phyloP scores from a whole-genome alignment of 1,140 invertebrate species.

The Potamilus streckersoni region DNA sequence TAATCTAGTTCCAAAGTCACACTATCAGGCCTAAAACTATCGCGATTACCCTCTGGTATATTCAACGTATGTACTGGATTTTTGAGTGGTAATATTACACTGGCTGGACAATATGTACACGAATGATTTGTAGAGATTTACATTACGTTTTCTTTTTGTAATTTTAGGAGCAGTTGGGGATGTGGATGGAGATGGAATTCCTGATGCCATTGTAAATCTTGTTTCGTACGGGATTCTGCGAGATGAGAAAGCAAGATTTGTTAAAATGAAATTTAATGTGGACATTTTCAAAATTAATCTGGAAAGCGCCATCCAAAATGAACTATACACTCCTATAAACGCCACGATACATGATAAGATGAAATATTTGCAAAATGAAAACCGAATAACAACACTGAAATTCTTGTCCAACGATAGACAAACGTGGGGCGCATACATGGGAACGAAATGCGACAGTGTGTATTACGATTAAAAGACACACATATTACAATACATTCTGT shows the following conservation, averaged over 20 bases:
- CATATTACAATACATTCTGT: no score
- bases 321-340: slow-evolving; percentile 35
- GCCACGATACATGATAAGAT: slow-evolving; percentile 39
- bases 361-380: slow-evolving; percentile 33
- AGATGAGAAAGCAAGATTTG: slow-evolving; percentile 40
- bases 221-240: slow-evolving; percentile 42
- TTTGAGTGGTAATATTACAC: not conserved
- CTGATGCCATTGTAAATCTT: slow-evolving; percentile 49
- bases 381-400: slow-evolving; percentile 39
- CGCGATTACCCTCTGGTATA: not conserved
- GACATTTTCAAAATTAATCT: slow-evolving; percentile 47
- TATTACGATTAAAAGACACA: slow-evolving; percentile 13
- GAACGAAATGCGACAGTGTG: slow-evolving; percentile 51
- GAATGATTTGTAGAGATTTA: not conserved
- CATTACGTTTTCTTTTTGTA: not conserved
- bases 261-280: slow-evolving; percentile 49
- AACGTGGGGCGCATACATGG: slow-evolving; percentile 65
- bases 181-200: slow-evolving; percentile 51
- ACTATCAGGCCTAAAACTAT: not conserved
- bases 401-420: slow-evolving; percentile 59
- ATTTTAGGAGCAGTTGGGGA: slow-evolving; percentile 54
- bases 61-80: not conserved
- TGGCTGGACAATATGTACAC: not conserved
- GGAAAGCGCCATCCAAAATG: slow-evolving; percentile 34
- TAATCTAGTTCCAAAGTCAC: not conserved